Conservation (phyloP, 64 coral and sea anemone genomes). For the Montipora foliosa region DNA sequence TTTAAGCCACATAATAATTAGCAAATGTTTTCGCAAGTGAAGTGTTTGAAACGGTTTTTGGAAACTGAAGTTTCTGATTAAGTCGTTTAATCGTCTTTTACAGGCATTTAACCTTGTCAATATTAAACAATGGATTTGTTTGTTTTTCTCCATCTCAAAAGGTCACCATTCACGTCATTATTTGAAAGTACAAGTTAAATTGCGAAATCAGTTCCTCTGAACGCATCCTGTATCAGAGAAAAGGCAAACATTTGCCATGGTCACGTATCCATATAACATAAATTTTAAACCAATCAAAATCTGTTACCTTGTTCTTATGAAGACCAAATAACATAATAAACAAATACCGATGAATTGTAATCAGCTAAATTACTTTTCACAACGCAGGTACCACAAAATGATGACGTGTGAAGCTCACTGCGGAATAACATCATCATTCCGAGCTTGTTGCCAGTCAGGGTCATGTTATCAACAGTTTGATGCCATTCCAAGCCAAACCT, state of each 20-base stretch:
- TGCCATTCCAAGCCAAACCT: background rate
- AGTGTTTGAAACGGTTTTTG: no score
- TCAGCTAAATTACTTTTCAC: background rate
- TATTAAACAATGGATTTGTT: background rate
- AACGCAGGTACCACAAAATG: background rate
- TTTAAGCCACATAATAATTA: no score
- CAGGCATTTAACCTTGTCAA: background rate
- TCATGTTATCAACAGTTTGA: background rate
- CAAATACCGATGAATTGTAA: background rate
- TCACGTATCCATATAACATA: no score
- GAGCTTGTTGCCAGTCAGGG: background rate
- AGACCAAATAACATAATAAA: background rate
- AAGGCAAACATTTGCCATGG: no score
- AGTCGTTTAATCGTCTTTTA: background rate
- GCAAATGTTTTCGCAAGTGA: no score
- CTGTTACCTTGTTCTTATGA: no score
- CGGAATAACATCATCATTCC: background rate
- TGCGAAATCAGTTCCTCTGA: no score
- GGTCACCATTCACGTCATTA: background rate
- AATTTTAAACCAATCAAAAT: no score
- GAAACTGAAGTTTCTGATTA: no score
- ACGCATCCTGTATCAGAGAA: no score
- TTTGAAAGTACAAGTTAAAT: background rate
- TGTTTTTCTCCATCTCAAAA: background rate
- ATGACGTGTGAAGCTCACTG: background rate